Percentiles rank a stretch among this genome's conserved stretches.
These are phyloP conservation scores for Limulus polyphemus DNA, from an alignment of 2,888 invertebrate species.

Conservation along the genomic window DNA sequence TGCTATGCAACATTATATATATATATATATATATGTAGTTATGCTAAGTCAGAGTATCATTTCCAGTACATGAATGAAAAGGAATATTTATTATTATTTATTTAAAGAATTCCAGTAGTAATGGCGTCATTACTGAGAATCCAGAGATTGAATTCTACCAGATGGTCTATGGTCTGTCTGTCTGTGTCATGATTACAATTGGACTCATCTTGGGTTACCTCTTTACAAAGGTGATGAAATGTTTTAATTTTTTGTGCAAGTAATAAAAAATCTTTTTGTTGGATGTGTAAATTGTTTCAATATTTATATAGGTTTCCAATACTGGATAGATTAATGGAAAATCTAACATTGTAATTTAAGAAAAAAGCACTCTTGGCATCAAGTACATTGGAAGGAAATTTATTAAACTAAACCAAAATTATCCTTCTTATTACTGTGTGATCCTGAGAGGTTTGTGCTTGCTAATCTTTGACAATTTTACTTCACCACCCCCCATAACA, in stretches of 20 bases:
- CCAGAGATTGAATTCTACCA: conserved; percentile 43
- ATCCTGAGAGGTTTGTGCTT: too few relatives aligned
- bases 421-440: too few relatives aligned
- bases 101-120: background rate
- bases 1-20: too few relatives aligned
- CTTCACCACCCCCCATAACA: too few relatives aligned
- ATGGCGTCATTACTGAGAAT: conserved; percentile 39
- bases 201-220: conserved; percentile 44
- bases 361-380: too few relatives aligned
- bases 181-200: conserved; percentile 42
- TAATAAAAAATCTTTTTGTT: background rate
- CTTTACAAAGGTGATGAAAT: conserved; percentile 41
- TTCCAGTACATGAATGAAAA: too few relatives aligned
- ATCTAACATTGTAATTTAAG: background rate
- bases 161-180: conserved; percentile 42
- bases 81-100: background rate
- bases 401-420: too few relatives aligned
- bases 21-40: too few relatives aligned
- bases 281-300: conserved; percentile 1
- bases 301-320: background rate
- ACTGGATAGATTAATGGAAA: background rate
- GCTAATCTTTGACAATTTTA: too few relatives aligned
- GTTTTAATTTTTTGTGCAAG: background rate
- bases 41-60: too few relatives aligned
- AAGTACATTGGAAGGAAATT: too few relatives aligned